These are phyloP conservation scores for Hydropsyche tenuis DNA, from an alignment of 1,140 invertebrate genomes.

Conservation along the genomic window DNA sequence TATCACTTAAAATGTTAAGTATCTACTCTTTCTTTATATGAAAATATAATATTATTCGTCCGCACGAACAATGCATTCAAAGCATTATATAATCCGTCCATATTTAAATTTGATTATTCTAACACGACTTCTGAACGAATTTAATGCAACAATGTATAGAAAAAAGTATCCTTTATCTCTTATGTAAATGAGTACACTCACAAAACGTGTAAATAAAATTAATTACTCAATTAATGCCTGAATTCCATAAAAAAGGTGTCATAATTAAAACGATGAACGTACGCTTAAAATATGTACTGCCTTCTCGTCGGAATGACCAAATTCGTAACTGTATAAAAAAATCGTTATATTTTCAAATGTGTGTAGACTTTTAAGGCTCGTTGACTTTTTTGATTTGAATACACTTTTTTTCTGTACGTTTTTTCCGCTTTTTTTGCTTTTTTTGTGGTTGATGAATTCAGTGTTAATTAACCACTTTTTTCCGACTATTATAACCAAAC, in stretches of 20 bases:
- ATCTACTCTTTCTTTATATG: no score
- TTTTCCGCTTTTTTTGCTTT: no score
- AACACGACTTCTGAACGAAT: no score
- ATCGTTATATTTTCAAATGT: background rate
- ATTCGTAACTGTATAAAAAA: no score
- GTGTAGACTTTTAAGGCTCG: background rate
- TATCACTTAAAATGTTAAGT: no score
- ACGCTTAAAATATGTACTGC: background rate
- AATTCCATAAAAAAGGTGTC: slow-evolving; percentile 3
- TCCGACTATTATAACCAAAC: background rate
- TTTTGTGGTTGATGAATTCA: background rate
- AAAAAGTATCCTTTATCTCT: background rate
- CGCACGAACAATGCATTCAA: no score
- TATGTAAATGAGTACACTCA: slow-evolving; percentile 16
- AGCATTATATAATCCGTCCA: no score
- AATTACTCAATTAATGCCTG: slow-evolving; percentile 17
- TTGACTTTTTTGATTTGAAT: slow-evolving; percentile 23
- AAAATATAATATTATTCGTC: no score
- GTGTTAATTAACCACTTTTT: slow-evolving; percentile 15
- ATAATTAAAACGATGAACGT: slow-evolving; percentile 16
- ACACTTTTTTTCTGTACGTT: background rate
- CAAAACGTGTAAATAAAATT: slow-evolving; percentile 23
- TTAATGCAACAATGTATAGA: no score
- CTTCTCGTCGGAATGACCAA: no score
- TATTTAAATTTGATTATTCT: no score